These are phyloP conservation scores for Mycteria americana DNA, from an alignment of 2,797 vertebrate species.

Conservation along the genomic window DNA sequence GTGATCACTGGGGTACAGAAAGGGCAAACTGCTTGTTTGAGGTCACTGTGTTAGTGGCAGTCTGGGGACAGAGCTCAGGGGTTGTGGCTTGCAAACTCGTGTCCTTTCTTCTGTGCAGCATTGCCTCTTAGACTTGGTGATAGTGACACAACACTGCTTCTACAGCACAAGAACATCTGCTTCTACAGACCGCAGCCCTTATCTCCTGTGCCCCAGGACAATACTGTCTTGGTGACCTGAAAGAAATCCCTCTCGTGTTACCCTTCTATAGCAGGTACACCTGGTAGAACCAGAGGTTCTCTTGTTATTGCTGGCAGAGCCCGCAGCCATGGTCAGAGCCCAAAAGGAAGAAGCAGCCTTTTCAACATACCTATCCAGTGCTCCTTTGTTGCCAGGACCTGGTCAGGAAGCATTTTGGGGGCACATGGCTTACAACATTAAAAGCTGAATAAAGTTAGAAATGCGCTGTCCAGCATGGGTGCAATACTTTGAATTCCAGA, in stretches of 20 bases:
- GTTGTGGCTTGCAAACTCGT: background rate
- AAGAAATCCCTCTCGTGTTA: background rate
- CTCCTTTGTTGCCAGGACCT: background rate
- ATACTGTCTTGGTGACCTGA: background rate
- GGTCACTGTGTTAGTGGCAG: background rate
- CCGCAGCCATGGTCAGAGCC: background rate
- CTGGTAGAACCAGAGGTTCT: background rate
- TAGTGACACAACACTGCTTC: background rate
- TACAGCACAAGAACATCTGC: background rate
- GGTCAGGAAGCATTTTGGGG: background rate
- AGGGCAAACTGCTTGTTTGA: background rate
- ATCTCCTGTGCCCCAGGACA: background rate
- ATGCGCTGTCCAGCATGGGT: background rate
- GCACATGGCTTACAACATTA: background rate
- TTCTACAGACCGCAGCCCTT: background rate
- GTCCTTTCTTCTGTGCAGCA: background rate
- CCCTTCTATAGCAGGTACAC: background rate
- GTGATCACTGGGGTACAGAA: background rate
- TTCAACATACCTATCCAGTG: background rate
- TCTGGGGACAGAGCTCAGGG: background rate
- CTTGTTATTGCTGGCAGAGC: background rate
- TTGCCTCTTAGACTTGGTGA: background rate
- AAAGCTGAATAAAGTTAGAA: background rate
- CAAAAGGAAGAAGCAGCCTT: background rate
- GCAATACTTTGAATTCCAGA: background rate